These are phyloP conservation scores for Acropternis orthonyx DNA, from an alignment of 2,797 vertebrate genomes.

Conservation along the genomic window DNA sequence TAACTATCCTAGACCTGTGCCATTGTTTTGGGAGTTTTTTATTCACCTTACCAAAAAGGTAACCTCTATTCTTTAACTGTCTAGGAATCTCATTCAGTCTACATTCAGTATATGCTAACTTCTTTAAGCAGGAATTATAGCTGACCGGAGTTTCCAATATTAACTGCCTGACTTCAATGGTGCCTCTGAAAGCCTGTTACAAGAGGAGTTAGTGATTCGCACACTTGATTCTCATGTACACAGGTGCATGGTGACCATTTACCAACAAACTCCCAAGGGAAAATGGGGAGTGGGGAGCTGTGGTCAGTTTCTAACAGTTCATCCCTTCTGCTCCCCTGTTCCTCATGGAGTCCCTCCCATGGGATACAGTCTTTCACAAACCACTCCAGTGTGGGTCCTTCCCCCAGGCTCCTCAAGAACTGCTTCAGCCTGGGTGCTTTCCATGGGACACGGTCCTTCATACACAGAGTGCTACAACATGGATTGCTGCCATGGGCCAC, in stretches of 20 bases:
- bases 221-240: neutral
- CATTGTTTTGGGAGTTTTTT: too few relatives aligned
- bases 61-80: neutral
- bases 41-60: neutral
- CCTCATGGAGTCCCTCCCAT: rapidly evolving
- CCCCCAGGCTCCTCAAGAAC: neutral
- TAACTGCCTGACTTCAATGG: neutral
- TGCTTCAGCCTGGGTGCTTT: neutral
- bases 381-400: rapidly evolving
- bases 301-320: neutral
- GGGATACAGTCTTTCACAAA: neutral
- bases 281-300: neutral
- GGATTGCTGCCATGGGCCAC: too few relatives aligned
- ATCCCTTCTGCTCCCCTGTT: neutral
- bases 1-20: neutral
- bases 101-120: neutral
- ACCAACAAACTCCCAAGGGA: rapidly evolving
- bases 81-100: neutral
- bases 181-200: neutral
- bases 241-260: neutral
- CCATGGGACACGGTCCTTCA: neutral
- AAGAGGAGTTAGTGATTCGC: rapidly evolving
- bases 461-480: neutral
- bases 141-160: neutral
- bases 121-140: neutral